Conservation (phyloP, 2,797 vertebrate genomes). For the Tenualosa ilisha region DNA sequence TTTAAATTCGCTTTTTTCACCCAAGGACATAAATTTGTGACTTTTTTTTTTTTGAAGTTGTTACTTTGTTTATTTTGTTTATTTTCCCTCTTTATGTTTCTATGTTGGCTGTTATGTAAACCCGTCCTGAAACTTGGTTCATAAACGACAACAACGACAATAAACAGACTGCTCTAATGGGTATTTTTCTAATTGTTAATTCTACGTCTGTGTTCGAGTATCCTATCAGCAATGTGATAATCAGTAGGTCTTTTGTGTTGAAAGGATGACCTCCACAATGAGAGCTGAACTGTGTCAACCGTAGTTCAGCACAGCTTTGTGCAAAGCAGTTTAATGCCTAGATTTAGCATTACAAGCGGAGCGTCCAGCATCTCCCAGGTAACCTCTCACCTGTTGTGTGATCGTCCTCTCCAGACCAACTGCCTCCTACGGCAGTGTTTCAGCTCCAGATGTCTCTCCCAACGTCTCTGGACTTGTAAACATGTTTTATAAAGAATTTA, state of each 20-base stretch:
- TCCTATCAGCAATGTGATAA: constrained; percentile 52
- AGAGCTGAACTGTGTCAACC: neutral
- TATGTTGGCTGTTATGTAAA: constrained; percentile 39
- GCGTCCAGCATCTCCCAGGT: neutral
- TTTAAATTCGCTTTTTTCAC: neutral
- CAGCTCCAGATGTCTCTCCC: neutral
- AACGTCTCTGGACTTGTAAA: neutral
- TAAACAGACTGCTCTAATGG: constrained; percentile 23
- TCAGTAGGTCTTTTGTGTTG: constrained; percentile 45
- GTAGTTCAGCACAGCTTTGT: neutral
- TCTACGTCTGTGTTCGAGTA: constrained; percentile 54
- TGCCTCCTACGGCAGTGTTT: neutral
- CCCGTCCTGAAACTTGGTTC: constrained; percentile 34
- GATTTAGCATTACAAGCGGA: neutral
- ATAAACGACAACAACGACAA: constrained; percentile 35
- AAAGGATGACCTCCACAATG: constrained; percentile 22
- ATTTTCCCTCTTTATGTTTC: neutral
- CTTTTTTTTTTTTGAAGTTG: neutral
- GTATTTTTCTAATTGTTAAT: constrained; percentile 38
- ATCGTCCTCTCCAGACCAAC: neutral
- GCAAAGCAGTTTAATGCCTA: neutral
- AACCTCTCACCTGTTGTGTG: neutral
- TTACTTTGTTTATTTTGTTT: neutral
- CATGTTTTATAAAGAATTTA: constrained; percentile 13
- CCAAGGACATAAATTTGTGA: neutral